Evolutionary conservation across 2,888 invertebrate genomes (phyloP).

Genomic region (Ochlodes sylvanus): DNA sequence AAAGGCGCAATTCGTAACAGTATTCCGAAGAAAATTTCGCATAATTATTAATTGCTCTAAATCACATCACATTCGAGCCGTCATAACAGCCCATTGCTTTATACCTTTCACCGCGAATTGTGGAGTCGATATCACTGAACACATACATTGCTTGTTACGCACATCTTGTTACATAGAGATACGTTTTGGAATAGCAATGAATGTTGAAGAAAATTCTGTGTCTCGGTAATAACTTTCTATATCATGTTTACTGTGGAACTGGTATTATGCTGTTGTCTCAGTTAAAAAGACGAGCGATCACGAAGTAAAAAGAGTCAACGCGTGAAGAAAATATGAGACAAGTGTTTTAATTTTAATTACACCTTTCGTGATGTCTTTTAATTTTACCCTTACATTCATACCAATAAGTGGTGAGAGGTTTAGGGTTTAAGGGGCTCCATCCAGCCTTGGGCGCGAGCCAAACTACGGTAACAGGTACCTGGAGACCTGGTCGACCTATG

Average conservation of each 20-base stretch:
- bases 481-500: too few relatives aligned
- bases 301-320: background rate
- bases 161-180: background rate
- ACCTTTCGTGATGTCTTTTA: too few relatives aligned
- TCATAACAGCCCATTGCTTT: conserved; percentile 5
- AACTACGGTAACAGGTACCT: too few relatives aligned
- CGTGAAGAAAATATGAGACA: background rate
- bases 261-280: conserved; percentile 1
- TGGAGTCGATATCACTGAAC: background rate
- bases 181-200: conserved; percentile 10
- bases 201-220: background rate
- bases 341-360: too few relatives aligned
- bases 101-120: conserved; percentile 2
- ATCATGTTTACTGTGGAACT: conserved; percentile 8
- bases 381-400: too few relatives aligned
- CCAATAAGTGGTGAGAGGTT: too few relatives aligned
- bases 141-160: background rate
- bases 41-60: conserved; percentile 20
- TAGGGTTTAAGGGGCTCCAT: too few relatives aligned
- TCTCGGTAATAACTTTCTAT: conserved; percentile 5
- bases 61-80: conserved; percentile 11
- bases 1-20: conserved; percentile 1
- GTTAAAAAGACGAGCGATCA: background rate
- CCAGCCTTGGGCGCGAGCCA: too few relatives aligned
- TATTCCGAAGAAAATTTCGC: conserved; percentile 12